Base-by-base conservation (phyloP, 2,797 vertebrate species). In the Sebastes jordani region DNA sequence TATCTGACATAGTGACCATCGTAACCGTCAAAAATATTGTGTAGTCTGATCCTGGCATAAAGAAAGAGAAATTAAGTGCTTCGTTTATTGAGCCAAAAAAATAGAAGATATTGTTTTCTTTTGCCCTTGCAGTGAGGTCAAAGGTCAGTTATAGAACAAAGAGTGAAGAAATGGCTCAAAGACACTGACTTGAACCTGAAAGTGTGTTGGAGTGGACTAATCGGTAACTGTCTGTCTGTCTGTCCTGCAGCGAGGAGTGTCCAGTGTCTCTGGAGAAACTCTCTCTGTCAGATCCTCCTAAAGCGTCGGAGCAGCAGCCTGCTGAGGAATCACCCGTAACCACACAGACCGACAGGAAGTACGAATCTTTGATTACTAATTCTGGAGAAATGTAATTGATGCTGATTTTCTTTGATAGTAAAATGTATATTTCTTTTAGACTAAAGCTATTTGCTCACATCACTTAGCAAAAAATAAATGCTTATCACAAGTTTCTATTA, bases 221-320 rank as follows among this genome's bases (percentile, higher is more conserved):
- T 7, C 3, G 30, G 30, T 34, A 6, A 23, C 9, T 29, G 42
- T 64, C 32, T 32, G 32, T 79, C 11, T 32, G 30, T 79, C 11
- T 78, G 55, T 76, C 30, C 49, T 34, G 52, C 86, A 95, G 95
- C 65, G 95, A 95, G 90, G 94, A 91, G 76, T 90, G 71, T 82
- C 83, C 79, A 1, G 84, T 90, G 65, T 92, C 94, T 63, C 86
- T 96, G 90, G 94, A 95, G 86, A 96, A 96, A 86, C 95, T 96
- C 14, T 93, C 91, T 42, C 90, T 96, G 78, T 89, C 92, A 5
- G 96, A 95, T 32, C 74, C 89, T 80, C 88, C 86, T 2, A 69
- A 83, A 66, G 67, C 78, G 22, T 78, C 85, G 1, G 90, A 92
- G 83, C 83, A 88, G 86, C 83, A 72, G 77, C 77, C 84, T 30